Conservation (phyloP, 2,797 vertebrate genomes). For the Trematomus bernacchii region DNA sequence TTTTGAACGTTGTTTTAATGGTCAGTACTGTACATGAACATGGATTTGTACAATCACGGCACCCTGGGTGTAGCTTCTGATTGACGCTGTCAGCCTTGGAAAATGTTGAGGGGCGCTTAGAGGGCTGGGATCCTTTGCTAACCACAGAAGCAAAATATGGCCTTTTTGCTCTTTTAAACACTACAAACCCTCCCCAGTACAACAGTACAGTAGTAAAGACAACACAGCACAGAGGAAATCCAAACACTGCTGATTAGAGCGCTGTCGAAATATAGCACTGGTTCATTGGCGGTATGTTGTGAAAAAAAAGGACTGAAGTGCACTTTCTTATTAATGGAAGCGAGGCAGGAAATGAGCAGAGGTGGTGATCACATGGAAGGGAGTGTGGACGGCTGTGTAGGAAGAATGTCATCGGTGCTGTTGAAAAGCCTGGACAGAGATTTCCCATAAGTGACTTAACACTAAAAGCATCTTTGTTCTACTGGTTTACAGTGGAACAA, state of each 20-base stretch:
- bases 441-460: slow-evolving; percentile 63
- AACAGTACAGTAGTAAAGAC: slow-evolving; percentile 72
- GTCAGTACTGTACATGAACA: slow-evolving; percentile 93
- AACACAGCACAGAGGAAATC: slow-evolving; percentile 74
- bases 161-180: slow-evolving; percentile 70
- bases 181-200: slow-evolving; percentile 53
- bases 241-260: slow-evolving; percentile 80
- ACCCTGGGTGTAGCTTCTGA: slow-evolving; percentile 80
- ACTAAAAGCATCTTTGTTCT: slow-evolving; percentile 68
- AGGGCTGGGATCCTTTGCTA: slow-evolving; percentile 82
- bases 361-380: slow-evolving; percentile 62
- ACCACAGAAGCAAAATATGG: slow-evolving; percentile 84
- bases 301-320: slow-evolving; percentile 72
- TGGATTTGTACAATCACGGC: slow-evolving; percentile 88
- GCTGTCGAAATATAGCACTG: slow-evolving; percentile 66
- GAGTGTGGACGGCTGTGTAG: slow-evolving; percentile 37
- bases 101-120: slow-evolving; percentile 62
- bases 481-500: slow-evolving; percentile 37
- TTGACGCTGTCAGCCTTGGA: slow-evolving; percentile 69
- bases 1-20: slow-evolving; percentile 91
- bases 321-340: slow-evolving; percentile 79
- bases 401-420: slow-evolving; percentile 38
- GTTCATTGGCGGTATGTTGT: slow-evolving; percentile 54
- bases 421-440: slow-evolving; percentile 40
- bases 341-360: slow-evolving; percentile 78